Evolutionary conservation across 2,797 vertebrate species (phyloP), one percentile per base, ranked within the genome.

Genomic region (Esox masquinongy): DNA sequence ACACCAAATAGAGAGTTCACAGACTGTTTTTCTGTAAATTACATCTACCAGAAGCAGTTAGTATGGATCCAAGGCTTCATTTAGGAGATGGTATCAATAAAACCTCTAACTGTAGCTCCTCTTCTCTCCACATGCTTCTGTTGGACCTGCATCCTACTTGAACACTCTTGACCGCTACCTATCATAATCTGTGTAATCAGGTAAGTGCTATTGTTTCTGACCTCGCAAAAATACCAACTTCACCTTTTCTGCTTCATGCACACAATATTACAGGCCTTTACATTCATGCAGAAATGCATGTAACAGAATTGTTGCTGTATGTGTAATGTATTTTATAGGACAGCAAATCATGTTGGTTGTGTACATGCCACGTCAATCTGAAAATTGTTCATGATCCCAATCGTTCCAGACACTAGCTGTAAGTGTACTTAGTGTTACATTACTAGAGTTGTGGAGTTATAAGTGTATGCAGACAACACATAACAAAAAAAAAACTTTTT

Each of bases 161-260:
- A 29, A 47, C 69, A 8, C 47, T 70, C 15, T 2, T 70, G 43
- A 34, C 49, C 69, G 6, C 47, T 53, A 17, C 47, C 17, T 31
- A n/a, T 19, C 49, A 26, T 16, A 24, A 17, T 49, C 43, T 24
- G 12, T 24, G n/a, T 29, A 49, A 19, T 49, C 47, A 51, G 69
- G 69, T 70, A 70, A 70, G 69, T 70, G 49, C 16, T 70, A 29
- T 24, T 22, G 12, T 70, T 49, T 70, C 9, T 68, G n/a, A n/a
- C 9, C 8, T 34, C 14, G 2, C 8, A 22, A 59, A 53, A 16
- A 53, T 16, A 39, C n/a, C n/a, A 68, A 68, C 34, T 39, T 39
- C 31, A 68, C 34, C 34, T 19, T 43, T 59, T 59, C 22, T 5
- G n/a, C 4, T 59, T 22, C 8, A 59, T 59, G n/a, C n/a, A 59